Conservation (phyloP, 2,113 vertebrate genomes). For the Zapus hudsonius region DNA sequence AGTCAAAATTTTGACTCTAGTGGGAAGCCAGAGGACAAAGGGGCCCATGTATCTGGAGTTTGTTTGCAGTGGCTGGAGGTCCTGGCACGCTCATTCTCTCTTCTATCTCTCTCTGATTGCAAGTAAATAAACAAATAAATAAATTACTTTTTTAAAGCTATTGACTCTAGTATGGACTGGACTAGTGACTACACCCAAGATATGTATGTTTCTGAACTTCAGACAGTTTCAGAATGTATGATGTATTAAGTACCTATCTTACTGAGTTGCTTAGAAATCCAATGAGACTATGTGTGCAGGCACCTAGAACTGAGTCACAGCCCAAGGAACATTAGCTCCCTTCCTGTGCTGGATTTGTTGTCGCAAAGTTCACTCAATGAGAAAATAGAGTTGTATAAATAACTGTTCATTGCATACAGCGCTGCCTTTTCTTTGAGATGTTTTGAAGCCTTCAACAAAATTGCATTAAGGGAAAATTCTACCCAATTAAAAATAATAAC, state of each 20-base stretch:
- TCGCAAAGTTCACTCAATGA: constrained; percentile 47
- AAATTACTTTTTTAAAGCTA: no score
- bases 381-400: constrained; percentile 65
- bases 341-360: constrained; percentile 19
- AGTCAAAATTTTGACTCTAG: constrained; percentile 3
- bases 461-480: constrained; percentile 68
- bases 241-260: not conserved
- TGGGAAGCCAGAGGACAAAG: no score
- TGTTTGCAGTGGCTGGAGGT: no score
- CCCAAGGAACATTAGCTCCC: not conserved
- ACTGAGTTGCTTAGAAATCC: constrained; percentile 40
- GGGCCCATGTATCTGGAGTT: no score
- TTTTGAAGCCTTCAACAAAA: constrained; percentile 72
- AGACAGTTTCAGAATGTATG: constrained; percentile 1
- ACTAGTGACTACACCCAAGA: not conserved
- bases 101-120: no score
- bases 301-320: not conserved
- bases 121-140: no score
- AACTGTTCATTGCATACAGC: constrained; percentile 30
- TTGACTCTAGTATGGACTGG: not conserved
- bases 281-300: not conserved
- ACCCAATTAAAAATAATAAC: constrained; percentile 80
- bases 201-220: not conserved
- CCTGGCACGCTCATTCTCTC: no score
- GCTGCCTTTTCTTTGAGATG: constrained; percentile 57